phyloP scores from a whole-genome alignment of 2,888 invertebrate genomes.

The Stenichneumon culpator region DNA sequence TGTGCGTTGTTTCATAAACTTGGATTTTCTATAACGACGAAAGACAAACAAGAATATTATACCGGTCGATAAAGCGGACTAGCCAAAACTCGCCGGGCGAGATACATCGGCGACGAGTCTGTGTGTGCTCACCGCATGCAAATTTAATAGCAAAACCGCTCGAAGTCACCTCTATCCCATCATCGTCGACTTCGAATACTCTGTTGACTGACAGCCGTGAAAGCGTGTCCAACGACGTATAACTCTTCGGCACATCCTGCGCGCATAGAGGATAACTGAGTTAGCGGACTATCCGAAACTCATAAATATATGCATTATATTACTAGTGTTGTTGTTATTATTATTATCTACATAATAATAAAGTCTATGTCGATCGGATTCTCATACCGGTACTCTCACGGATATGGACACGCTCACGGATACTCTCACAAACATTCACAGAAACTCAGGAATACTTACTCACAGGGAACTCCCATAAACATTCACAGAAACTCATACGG shows the following conservation, averaged over 20 bases:
- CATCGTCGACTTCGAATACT: conserved; percentile 55
- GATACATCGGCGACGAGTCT: conserved; percentile 8
- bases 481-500: no score
- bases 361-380: no score
- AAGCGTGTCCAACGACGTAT: conserved; percentile 39
- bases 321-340: conserved; percentile 38
- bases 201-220: conserved; percentile 64
- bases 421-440: no score
- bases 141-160: conserved; percentile 42
- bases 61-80: conserved; percentile 6
- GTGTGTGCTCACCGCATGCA: conserved; percentile 46
- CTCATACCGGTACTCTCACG: no score
- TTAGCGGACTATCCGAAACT: conserved; percentile 18
- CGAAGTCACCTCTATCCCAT: conserved; percentile 27
- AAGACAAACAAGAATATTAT: conserved; percentile 17
- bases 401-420: no score
- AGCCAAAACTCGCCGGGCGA: conserved; percentile 4
- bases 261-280: conserved; percentile 14
- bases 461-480: no score
- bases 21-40: conserved; percentile 10
- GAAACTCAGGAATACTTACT: no score
- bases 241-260: conserved; percentile 37
- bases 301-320: conserved; percentile 52
- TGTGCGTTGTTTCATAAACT: not conserved
- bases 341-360: conserved; percentile 1